These are phyloP conservation scores for Elaphurus davidianus DNA, from an alignment of 2,113 vertebrate genomes.

Conservation along the genomic window DNA sequence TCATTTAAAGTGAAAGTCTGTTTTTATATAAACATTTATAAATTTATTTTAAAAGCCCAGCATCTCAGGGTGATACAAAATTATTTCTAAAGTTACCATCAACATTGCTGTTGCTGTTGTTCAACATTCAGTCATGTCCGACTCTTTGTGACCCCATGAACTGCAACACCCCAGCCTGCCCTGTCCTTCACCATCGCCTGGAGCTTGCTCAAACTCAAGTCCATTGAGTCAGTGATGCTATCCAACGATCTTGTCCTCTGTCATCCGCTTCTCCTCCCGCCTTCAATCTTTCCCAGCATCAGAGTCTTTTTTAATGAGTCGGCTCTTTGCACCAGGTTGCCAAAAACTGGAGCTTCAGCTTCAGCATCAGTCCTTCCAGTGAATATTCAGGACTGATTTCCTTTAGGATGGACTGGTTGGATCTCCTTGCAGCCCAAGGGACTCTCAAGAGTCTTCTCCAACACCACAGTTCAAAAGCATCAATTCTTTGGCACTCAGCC, in stretches of 20 bases:
- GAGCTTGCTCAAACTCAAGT: background rate
- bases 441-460: background rate
- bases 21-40: background rate
- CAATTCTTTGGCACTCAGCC: background rate
- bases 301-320: background rate
- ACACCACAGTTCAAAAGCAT: background rate
- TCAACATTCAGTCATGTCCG: background rate
- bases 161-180: background rate
- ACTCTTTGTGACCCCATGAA: background rate
- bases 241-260: background rate
- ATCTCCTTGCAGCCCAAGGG: background rate
- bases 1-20: background rate
- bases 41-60: background rate
- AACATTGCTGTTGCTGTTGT: background rate
- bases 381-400: background rate
- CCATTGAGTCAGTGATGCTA: background rate
- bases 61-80: constrained; percentile 2
- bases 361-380: background rate
- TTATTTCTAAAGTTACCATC: background rate
- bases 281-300: background rate
- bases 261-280: background rate
- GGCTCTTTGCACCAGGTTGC: background rate
- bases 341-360: background rate
- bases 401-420: background rate
- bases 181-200: background rate